phyloP scores from a whole-genome alignment of 2,888 invertebrate genomes.

The Argyresthia goedartella region DNA sequence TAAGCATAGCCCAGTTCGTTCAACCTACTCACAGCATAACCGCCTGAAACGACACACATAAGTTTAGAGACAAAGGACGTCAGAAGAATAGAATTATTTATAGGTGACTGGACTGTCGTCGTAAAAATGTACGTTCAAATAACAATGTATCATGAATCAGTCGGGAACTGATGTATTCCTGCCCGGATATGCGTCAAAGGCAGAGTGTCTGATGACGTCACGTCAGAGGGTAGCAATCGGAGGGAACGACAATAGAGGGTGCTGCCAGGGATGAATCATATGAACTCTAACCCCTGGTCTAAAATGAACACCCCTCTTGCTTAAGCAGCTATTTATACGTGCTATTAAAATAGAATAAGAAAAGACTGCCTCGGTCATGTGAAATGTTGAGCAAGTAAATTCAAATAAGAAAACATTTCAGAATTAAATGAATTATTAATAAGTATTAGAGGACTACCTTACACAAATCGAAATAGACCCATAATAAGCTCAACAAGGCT shows the following conservation, averaged over 20 bases:
- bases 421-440: too few relatives aligned
- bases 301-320: constrained; percentile 18
- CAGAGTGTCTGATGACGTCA: constrained; percentile 53
- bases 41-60: too few relatives aligned
- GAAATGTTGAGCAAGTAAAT: too few relatives aligned
- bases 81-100: neutral
- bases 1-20: neutral
- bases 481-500: too few relatives aligned
- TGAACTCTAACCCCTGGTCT: constrained; percentile 39
- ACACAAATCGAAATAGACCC: too few relatives aligned
- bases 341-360: constrained; percentile 26
- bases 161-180: constrained; percentile 39
- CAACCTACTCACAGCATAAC: too few relatives aligned
- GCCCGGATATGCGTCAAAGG: constrained; percentile 28
- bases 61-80: neutral
- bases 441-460: too few relatives aligned
- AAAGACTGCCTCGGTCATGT: too few relatives aligned
- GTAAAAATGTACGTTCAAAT: constrained; percentile 30
- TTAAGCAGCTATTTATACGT: constrained; percentile 40
- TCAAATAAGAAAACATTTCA: too few relatives aligned
- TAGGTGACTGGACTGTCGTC: constrained; percentile 15
- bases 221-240: constrained; percentile 35
- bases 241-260: constrained; percentile 51
- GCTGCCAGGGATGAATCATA: constrained; percentile 53
- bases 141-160: constrained; percentile 46